Conservation (phyloP, 2,888 invertebrate species). For the Lasioglossum vierecki region DNA sequence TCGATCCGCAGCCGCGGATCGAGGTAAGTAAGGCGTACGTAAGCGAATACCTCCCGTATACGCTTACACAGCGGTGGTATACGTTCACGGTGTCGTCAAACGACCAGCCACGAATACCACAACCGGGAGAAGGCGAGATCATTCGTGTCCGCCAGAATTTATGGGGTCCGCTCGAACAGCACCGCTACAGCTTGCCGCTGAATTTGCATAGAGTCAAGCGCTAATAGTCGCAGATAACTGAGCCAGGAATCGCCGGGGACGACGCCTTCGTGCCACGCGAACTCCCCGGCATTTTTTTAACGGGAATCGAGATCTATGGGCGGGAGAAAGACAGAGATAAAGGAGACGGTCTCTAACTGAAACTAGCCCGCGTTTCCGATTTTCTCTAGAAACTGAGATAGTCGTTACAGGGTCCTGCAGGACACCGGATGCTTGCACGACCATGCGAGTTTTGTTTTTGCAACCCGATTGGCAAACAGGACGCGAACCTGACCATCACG, state of each 20-base stretch:
- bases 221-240: conserved; percentile 81
- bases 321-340: neutral
- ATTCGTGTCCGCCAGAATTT: conserved; percentile 78
- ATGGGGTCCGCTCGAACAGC: conserved; percentile 77
- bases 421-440: neutral
- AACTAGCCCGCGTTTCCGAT: conserved; percentile 2
- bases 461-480: neutral
- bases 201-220: conserved; percentile 80
- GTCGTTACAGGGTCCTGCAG: neutral
- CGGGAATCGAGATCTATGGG: neutral
- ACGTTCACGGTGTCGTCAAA: conserved; percentile 56
- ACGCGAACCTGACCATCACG: conserved; percentile 2
- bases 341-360: neutral
- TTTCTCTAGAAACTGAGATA: neutral
- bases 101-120: conserved; percentile 55
- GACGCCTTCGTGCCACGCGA: conserved; percentile 66
- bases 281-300: conserved; percentile 30
- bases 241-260: conserved; percentile 64
- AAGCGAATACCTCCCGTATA: conserved; percentile 61
- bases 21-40: conserved; percentile 68
- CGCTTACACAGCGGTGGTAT: conserved; percentile 42
- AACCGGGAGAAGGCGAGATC: conserved; percentile 69
- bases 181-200: conserved; percentile 73
- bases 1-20: conserved; percentile 42
- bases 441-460: neutral